Evolutionary conservation across 2,888 invertebrate species (phyloP).

Genomic region (Orthonevra nobilis): DNA sequence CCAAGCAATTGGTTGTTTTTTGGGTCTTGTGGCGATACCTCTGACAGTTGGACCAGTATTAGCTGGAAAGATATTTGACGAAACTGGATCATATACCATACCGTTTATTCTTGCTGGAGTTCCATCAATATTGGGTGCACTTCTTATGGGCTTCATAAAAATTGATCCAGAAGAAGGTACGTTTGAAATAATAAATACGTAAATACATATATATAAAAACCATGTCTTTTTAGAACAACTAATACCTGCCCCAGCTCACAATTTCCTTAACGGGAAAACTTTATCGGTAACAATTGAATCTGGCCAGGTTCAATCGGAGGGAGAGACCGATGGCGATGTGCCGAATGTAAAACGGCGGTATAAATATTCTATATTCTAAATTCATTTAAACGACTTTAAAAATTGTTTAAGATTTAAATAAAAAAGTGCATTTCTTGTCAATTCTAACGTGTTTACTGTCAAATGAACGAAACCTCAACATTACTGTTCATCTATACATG

Average conservation of each 20-base stretch:
- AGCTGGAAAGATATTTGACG: conserved; percentile 61
- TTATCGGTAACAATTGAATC: conserved; percentile 50
- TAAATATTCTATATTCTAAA: conserved; percentile 52
- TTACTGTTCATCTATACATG: no score
- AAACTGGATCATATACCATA: conserved; percentile 54
- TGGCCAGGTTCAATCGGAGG: not conserved
- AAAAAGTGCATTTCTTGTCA: no score
- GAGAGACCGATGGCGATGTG: not conserved
- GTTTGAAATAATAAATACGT: not conserved
- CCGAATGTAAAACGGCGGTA: conserved; percentile 21
- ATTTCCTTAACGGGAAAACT: conserved; percentile 34
- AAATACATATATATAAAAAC: not conserved
- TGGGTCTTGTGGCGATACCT: conserved; percentile 55
- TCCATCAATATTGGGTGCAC: conserved; percentile 58
- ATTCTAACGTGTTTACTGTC: no score
- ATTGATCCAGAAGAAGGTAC: conserved; percentile 34
- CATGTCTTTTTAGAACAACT: conserved; percentile 14
- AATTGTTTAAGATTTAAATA: no score
- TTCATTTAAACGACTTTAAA: not conserved
- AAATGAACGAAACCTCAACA: no score
- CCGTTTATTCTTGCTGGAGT: conserved; percentile 58
- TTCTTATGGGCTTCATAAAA: conserved; percentile 46
- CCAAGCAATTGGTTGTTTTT: conserved; percentile 59
- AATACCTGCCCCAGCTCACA: not conserved
- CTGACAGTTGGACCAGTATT: conserved; percentile 52